Conservation (phyloP, 1,140 invertebrate genomes). For the Ips typographus region DNA sequence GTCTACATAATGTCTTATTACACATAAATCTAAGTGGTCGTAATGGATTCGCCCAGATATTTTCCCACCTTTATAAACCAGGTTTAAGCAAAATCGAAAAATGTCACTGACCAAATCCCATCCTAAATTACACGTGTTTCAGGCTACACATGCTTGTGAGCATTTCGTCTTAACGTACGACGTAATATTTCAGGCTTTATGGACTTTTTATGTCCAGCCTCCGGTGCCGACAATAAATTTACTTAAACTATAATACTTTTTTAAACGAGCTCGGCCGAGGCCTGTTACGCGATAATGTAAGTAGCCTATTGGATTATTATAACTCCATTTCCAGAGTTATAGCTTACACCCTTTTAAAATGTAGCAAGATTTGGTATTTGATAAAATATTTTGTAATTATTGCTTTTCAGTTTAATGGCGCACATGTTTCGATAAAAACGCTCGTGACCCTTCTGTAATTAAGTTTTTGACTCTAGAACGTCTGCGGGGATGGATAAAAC, state of each 20-base stretch:
- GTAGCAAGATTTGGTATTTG: too few relatives aligned
- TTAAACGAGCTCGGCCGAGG: slow-evolving; percentile 9
- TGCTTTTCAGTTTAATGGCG: too few relatives aligned
- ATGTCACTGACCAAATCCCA: slow-evolving; percentile 32
- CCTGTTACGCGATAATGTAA: neutral
- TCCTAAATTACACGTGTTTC: slow-evolving; percentile 32
- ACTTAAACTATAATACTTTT: slow-evolving; percentile 27
- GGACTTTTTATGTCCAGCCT: slow-evolving; percentile 23
- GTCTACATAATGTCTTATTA: too few relatives aligned
- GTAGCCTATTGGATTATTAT: slow-evolving; percentile 7
- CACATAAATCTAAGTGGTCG: too few relatives aligned
- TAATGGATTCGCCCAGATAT: neutral
- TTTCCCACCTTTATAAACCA: slow-evolving; percentile 18
- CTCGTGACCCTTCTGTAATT: too few relatives aligned
- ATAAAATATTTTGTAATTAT: too few relatives aligned
- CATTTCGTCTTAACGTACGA: slow-evolving; percentile 34
- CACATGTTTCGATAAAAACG: too few relatives aligned
- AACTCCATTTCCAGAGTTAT: neutral
- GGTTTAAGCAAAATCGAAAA: slow-evolving; percentile 22
- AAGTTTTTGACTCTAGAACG: too few relatives aligned
- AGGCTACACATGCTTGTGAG: slow-evolving; percentile 28
- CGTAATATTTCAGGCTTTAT: slow-evolving; percentile 32
- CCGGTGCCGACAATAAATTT: slow-evolving; percentile 23
- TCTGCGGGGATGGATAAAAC: neutral
- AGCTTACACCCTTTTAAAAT: neutral